Percentiles rank a stretch among this genome's conserved stretches.
phyloP scores from a whole-genome alignment of 2,113 vertebrate species.

The Rafetus swinhoei region DNA sequence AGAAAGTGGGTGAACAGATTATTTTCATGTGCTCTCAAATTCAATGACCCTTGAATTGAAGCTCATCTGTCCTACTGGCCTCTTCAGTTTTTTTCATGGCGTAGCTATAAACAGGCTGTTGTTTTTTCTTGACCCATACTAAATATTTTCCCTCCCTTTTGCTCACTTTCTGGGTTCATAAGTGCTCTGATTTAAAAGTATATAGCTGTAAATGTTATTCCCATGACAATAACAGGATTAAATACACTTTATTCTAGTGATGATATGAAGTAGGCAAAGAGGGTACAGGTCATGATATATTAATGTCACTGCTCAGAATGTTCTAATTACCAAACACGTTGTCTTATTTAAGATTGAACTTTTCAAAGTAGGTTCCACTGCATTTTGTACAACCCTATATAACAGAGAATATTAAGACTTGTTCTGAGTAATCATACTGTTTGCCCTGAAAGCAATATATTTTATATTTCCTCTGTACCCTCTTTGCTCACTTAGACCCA shows the following conservation, averaged over 20 bases:
- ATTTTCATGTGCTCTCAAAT: background rate
- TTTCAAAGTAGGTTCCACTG: too few species aligned
- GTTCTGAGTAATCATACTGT: too few species aligned
- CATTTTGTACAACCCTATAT: too few species aligned
- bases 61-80: background rate
- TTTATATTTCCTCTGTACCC: too few species aligned
- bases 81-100: background rate
- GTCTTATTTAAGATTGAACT: too few species aligned
- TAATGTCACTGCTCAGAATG: too few species aligned
- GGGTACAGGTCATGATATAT: background rate
- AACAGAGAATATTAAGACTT: too few species aligned
- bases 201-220: background rate
- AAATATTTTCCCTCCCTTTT: background rate
- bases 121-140: background rate
- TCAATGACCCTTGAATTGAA: background rate
- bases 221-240: background rate
- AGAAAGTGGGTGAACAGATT: background rate
- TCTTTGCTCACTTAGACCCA: too few species aligned
- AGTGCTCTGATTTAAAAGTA: too few species aligned
- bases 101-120: background rate
- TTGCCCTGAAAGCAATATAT: too few species aligned
- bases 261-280: background rate
- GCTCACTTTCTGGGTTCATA: background rate
- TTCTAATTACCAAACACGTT: too few species aligned
- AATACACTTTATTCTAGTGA: background rate